These are phyloP conservation scores for Gallirallus australis DNA, from an alignment of 2,797 vertebrate species.

Conservation along the genomic window DNA sequence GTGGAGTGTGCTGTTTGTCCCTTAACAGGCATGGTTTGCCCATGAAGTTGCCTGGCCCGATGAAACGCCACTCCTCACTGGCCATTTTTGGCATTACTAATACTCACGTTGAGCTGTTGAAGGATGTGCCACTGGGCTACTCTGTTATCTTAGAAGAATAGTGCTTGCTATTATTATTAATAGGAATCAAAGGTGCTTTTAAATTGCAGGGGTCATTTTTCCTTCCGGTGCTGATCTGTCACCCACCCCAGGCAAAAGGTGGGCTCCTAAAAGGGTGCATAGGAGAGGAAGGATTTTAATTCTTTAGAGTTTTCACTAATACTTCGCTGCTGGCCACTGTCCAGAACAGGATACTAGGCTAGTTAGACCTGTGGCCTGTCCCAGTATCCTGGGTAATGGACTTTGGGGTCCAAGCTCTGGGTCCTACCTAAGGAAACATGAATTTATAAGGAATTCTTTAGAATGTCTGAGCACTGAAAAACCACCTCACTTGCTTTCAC, in stretches of 20 bases:
- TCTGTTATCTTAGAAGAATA: background rate
- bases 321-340: background rate
- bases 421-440: background rate
- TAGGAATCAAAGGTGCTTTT: conserved; percentile 38
- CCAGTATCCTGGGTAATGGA: background rate
- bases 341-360: background rate
- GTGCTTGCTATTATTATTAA: background rate
- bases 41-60: background rate
- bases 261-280: background rate
- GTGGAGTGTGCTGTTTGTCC: background rate
- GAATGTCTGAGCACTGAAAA: conserved; percentile 39
- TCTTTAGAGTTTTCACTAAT: background rate
- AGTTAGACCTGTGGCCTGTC: background rate
- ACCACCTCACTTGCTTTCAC: background rate
- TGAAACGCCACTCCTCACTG: background rate
- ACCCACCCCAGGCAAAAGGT: background rate
- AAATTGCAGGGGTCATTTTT: background rate
- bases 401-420: background rate
- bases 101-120: background rate
- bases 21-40: background rate
- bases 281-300: conserved; percentile 4
- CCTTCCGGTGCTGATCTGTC: background rate
- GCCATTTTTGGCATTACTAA: background rate
- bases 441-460: background rate
- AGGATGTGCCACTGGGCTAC: background rate